Conservation (phyloP, 1,140 invertebrate genomes). For the Ganaspis sp. region DNA sequence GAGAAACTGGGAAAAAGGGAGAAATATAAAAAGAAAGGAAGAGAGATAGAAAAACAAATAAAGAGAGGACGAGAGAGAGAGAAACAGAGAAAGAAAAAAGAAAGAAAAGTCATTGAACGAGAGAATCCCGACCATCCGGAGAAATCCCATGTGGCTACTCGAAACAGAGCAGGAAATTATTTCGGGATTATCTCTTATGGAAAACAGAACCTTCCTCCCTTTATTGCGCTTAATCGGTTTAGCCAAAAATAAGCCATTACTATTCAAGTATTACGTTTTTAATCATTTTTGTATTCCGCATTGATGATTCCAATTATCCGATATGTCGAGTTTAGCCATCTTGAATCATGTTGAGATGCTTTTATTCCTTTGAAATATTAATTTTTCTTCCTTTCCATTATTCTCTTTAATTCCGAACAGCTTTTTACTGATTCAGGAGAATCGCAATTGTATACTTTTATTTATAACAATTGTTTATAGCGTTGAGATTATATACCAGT, state of each 20-base stretch:
- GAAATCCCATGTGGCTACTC: slow-evolving; percentile 18
- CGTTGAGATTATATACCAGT: too few relatives aligned
- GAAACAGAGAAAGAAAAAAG: not conserved
- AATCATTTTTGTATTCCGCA: not conserved
- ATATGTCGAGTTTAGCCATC: too few relatives aligned
- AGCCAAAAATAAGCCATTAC: not conserved
- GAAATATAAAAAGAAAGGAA: not conserved
- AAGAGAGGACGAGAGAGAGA: not conserved
- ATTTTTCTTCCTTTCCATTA: too few relatives aligned
- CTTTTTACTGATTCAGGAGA: too few relatives aligned
- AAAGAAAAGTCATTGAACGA: slow-evolving; percentile 20
- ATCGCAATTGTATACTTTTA: too few relatives aligned
- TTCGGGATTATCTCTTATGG: not conserved
- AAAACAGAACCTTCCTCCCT: not conserved
- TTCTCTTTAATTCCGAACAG: too few relatives aligned
- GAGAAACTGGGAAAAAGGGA: not conserved
- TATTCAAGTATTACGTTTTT: not conserved
- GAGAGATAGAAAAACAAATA: not conserved
- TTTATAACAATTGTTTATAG: too few relatives aligned
- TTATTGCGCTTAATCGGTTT: not conserved
- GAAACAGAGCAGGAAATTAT: slow-evolving; percentile 16
- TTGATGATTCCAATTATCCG: too few relatives aligned
- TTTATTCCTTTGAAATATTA: too few relatives aligned
- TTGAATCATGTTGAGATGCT: too few relatives aligned
- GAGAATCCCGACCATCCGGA: slow-evolving; percentile 18